Conservation (phyloP, 2,113 vertebrate species). For the Nannospalax galili region DNA sequence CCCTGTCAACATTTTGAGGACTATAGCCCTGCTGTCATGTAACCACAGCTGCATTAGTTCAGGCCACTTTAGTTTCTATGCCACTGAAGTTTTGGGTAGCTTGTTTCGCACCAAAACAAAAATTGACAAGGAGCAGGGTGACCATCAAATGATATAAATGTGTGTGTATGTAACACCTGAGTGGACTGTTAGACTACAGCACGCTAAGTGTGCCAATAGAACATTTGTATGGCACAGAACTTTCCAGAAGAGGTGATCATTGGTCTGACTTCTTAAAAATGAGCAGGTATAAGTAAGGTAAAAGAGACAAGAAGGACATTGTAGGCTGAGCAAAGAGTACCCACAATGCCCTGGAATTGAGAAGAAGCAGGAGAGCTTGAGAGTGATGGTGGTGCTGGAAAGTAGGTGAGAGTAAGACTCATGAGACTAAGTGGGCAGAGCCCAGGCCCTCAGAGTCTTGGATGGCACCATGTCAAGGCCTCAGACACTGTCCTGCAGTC, state of each 20-base stretch:
- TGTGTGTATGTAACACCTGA: neutral
- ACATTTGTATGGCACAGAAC: neutral
- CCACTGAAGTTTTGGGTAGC: neutral
- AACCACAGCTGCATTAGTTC: neutral
- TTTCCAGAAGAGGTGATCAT: constrained; percentile 10
- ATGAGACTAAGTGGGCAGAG: neutral
- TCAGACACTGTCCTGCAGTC: neutral
- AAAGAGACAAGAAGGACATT: neutral
- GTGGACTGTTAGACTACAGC: neutral
- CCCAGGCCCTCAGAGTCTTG: neutral
- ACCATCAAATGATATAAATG: neutral
- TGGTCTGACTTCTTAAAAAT: constrained; percentile 13
- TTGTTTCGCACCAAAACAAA: neutral
- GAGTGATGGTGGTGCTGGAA: neutral
- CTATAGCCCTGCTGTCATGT: neutral
- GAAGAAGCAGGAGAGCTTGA: neutral
- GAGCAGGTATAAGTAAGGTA: neutral
- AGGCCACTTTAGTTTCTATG: too few species aligned
- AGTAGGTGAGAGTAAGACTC: neutral
- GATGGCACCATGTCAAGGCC: neutral
- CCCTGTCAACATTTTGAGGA: neutral
- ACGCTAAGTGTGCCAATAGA: neutral
- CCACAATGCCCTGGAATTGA: neutral
- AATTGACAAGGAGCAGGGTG: neutral
- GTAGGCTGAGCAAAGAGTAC: neutral